Evolutionary conservation across 2,797 vertebrate species (phyloP).

Genomic region (Atherinosoma microstoma): DNA sequence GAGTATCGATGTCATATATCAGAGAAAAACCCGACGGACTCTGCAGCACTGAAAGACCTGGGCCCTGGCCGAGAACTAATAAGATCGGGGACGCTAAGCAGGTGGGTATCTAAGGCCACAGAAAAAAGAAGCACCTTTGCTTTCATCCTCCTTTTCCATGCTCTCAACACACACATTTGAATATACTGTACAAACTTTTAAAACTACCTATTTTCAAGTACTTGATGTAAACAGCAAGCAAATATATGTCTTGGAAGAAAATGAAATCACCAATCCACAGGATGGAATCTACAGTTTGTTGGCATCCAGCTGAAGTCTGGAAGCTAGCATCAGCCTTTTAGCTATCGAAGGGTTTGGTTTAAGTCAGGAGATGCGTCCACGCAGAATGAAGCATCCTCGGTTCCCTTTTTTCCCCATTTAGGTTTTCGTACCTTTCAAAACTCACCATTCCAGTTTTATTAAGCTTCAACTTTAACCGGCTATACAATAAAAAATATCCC

Average conservation of each 20-base stretch:
- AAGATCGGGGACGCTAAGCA: slow-evolving; percentile 57
- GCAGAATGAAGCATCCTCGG: slow-evolving; percentile 12
- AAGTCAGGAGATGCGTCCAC: slow-evolving; percentile 46
- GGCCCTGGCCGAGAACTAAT: slow-evolving; percentile 43
- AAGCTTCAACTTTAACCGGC: slow-evolving; percentile 19
- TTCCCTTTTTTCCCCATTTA: background rate
- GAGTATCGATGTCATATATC: slow-evolving; percentile 42
- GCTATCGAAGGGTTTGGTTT: slow-evolving; percentile 59
- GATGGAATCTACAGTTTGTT: slow-evolving; percentile 65
- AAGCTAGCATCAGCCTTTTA: slow-evolving; percentile 42
- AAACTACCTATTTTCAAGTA: slow-evolving; percentile 86
- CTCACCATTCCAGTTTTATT: slow-evolving; percentile 31
- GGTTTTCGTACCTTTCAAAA: slow-evolving; percentile 64
- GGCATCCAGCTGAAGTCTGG: slow-evolving; percentile 44
- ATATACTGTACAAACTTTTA: slow-evolving; percentile 63
- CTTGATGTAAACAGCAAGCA: slow-evolving; percentile 87
- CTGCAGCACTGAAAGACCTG: slow-evolving; percentile 28
- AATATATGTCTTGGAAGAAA: slow-evolving; percentile 67
- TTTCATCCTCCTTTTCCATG: slow-evolving; percentile 59
- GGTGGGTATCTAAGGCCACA: slow-evolving; percentile 79
- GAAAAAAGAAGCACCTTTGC: slow-evolving; percentile 75
- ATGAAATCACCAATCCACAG: slow-evolving; percentile 46
- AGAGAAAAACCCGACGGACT: slow-evolving; percentile 9
- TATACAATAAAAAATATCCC: slow-evolving; percentile 39
- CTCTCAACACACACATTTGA: slow-evolving; percentile 52